phyloP scores from a whole-genome alignment of 2,113 vertebrate genomes.

The Chaetodon trifascialis region DNA sequence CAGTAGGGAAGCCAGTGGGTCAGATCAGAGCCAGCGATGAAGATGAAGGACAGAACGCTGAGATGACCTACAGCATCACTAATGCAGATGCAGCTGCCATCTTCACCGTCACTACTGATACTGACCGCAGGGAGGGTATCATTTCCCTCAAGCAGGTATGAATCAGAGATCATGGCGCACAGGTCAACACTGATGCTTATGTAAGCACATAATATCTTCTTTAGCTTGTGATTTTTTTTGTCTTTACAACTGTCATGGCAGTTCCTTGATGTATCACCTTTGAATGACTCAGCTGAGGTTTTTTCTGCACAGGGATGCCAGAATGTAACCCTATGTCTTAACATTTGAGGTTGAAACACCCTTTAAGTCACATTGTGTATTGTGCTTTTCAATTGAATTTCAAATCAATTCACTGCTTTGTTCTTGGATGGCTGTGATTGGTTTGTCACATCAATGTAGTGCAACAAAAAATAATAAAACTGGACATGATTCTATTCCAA shows the following conservation, averaged over 20 bases:
- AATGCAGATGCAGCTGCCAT: constrained; percentile 90
- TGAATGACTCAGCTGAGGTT: neutral
- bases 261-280: neutral
- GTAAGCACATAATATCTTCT: neutral
- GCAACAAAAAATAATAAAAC: too few relatives aligned
- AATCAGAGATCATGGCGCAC: neutral
- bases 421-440: too few relatives aligned
- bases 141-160: constrained; percentile 92
- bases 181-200: neutral
- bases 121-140: constrained; percentile 91
- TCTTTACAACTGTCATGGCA: neutral
- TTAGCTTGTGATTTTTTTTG: neutral
- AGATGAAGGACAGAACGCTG: constrained; percentile 91
- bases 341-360: neutral
- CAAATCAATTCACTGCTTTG: neutral
- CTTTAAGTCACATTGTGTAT: neutral
- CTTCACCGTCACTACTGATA: constrained; percentile 91
- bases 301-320: neutral
- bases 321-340: neutral
- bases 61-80: constrained; percentile 93
- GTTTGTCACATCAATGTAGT: too few relatives aligned
- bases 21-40: constrained; percentile 94
- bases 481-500: too few relatives aligned
- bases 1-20: constrained; percentile 92
- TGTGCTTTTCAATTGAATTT: neutral